Evolutionary conservation across 2,888 invertebrate species (phyloP).

Genomic region (Margaritifera margaritifera): DNA sequence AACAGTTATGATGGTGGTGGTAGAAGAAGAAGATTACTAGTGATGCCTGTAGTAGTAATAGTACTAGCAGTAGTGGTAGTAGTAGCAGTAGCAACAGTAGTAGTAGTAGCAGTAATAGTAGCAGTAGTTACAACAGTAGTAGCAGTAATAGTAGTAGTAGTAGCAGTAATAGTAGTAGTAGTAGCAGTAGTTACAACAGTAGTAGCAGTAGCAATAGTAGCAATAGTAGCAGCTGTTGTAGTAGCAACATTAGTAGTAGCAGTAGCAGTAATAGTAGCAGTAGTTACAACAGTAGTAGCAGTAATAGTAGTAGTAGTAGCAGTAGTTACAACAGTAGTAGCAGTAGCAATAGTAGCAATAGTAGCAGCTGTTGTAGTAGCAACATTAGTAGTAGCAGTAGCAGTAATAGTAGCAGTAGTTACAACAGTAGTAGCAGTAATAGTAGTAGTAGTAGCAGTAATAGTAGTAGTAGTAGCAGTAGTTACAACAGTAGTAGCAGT

Average conservation of each 20-base stretch:
- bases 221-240: not conserved
- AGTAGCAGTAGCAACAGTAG: constrained; percentile 4
- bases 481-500: constrained; percentile 22
- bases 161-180: constrained; percentile 5
- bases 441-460: constrained; percentile 25
- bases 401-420: constrained; percentile 26
- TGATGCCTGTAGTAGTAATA: constrained; percentile 4
- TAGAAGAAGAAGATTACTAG: constrained; percentile 3
- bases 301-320: constrained; percentile 26
- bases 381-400: constrained; percentile 28
- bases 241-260: constrained; percentile 29
- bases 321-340: constrained; percentile 27
- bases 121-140: not conserved
- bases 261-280: constrained; percentile 28
- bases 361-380: constrained; percentile 26
- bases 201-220: constrained; percentile 2
- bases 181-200: constrained; percentile 1
- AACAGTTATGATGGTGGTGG: not conserved
- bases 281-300: constrained; percentile 24
- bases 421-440: constrained; percentile 17
- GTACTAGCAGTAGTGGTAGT: constrained; percentile 5
- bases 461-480: constrained; percentile 24
- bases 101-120: constrained; percentile 2
- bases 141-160: constrained; percentile 6
- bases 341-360: constrained; percentile 27